These are phyloP conservation scores for Tympanoctomys barrerae DNA, from an alignment of 2,797 vertebrate genomes.

Conservation along the genomic window DNA sequence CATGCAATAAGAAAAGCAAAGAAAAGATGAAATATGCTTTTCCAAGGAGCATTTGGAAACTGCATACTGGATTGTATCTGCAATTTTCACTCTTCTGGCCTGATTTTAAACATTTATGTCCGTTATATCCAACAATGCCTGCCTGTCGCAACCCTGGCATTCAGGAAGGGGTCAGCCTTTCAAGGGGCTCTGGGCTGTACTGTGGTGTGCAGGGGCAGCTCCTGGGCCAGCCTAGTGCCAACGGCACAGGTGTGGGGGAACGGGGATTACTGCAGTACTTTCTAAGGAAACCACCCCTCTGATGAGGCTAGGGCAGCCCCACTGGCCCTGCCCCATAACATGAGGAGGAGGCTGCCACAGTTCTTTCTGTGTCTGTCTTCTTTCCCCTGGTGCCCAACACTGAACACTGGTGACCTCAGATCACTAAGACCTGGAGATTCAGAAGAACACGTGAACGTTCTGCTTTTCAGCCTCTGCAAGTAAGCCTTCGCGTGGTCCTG, in stretches of 20 bases:
- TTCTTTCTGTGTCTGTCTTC: background rate
- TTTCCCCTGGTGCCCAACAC: background rate
- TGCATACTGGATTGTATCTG: background rate
- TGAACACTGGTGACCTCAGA: background rate
- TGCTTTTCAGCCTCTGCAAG: background rate
- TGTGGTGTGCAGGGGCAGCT: accelerated
- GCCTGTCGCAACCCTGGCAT: accelerated
- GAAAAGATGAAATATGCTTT: background rate
- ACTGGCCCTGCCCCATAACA: too few species aligned
- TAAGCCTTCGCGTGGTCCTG: background rate
- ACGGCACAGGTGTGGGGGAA: background rate
- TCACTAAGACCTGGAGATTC: background rate
- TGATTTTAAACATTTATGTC: background rate
- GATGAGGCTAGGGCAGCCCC: background rate
- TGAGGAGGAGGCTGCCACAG: background rate
- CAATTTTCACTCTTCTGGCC: background rate
- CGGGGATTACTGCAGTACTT: background rate
- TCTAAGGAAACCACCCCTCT: background rate
- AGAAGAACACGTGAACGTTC: accelerated
- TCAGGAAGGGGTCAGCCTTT: too few species aligned
- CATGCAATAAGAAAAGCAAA: background rate
- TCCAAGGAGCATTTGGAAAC: background rate
- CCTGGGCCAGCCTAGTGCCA: background rate
- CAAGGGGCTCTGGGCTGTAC: accelerated
- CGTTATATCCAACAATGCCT: background rate